A percentile compares a stretch with the other conserved stretches of the same genome.
Conservation (phyloP, 1,140 invertebrate species). For the Brachionus manjavacas region DNA sequence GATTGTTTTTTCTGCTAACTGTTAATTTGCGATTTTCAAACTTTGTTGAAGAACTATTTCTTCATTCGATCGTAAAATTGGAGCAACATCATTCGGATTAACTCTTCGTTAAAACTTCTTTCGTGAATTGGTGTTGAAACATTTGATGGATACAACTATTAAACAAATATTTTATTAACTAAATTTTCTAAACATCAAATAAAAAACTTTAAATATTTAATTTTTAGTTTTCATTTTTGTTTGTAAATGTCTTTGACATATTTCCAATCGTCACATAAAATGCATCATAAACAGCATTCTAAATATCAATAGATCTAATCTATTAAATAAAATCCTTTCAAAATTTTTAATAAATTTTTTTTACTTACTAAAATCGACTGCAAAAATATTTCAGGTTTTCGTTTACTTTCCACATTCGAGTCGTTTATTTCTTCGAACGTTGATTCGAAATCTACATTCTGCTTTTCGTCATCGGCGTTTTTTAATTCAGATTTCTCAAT, state of each 20-base stretch:
- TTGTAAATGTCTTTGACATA: neutral
- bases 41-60: neutral
- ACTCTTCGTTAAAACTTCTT: neutral
- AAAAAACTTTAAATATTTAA: neutral
- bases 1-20: neutral
- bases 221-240: neutral
- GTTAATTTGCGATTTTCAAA: neutral
- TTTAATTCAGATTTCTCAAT: neutral
- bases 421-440: neutral
- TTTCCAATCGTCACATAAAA: neutral
- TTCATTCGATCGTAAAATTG: neutral
- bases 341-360: neutral
- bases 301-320: neutral
- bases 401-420: neutral
- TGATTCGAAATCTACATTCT: neutral
- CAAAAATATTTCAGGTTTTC: neutral
- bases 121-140: neutral
- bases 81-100: neutral
- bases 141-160: neutral
- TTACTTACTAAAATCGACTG: neutral
- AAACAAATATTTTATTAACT: neutral
- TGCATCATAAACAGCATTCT: neutral
- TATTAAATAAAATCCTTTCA: neutral
- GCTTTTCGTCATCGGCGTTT: neutral
- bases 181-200: neutral